These are phyloP conservation scores for Phainopepla nitens DNA, from an alignment of 2,113 vertebrate species.

Conservation along the genomic window DNA sequence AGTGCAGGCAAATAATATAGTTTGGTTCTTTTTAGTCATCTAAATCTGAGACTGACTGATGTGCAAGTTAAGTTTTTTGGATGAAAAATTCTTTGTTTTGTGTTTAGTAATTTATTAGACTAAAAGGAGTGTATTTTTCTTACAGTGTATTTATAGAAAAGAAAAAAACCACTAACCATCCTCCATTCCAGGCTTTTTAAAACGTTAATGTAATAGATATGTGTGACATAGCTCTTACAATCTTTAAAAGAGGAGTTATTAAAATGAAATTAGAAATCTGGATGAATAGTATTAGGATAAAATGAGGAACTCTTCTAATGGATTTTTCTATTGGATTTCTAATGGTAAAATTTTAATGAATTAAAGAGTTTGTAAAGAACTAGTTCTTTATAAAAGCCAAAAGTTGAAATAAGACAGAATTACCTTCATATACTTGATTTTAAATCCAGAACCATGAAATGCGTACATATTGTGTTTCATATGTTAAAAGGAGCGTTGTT, in stretches of 20 bases:
- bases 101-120: background rate
- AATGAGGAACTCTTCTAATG: background rate
- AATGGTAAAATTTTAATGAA: conserved; percentile 17
- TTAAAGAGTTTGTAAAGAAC: background rate
- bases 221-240: background rate
- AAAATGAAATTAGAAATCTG: conserved; percentile 37
- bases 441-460: background rate
- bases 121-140: conserved; percentile 18
- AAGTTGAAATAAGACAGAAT: background rate
- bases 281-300: conserved; percentile 1
- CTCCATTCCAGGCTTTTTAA: background rate
- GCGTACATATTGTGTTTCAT: background rate
- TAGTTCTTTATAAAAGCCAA: background rate
- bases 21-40: background rate
- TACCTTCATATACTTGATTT: background rate
- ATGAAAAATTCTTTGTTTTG: background rate
- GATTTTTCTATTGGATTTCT: background rate
- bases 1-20: background rate
- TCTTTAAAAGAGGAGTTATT: background rate
- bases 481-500: background rate
- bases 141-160: background rate
- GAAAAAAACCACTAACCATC: background rate
- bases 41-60: background rate
- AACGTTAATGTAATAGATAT: background rate
- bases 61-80: background rate